Evolutionary conservation across 2,888 invertebrate genomes (phyloP), one percentile per base, ranked within the genome.

Genomic region (Apamea anceps): DNA sequence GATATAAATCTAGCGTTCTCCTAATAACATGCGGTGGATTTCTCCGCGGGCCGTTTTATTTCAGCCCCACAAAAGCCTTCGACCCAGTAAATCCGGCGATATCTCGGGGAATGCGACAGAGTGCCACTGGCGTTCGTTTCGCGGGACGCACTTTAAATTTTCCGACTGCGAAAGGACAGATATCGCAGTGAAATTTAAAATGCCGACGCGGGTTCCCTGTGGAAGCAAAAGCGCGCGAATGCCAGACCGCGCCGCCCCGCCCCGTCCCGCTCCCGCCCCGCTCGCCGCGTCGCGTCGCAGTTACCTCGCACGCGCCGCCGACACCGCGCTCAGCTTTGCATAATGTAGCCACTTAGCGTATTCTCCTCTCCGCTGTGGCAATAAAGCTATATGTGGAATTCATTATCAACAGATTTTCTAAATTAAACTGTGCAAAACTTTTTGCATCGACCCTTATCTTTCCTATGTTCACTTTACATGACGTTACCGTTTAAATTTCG

Each of bases 11-110:
- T 95, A 94, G 93, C 93, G 91, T 93, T 94, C 94, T 93, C 93
- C 94, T 96, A 95, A 95, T 94, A 95, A 95, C 94, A 94, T 94
- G 94, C 95, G 94, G 95, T 93, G 94, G 95, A 95, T 96, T 96
- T 95, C 96, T 96, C 95, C 86, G 94, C 94, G 96, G 96, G 95
- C 95, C 96, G 94, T 95, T 95, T 96, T 95, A 95, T 96, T 96
- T 94, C 93, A 92, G 93, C 91, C 91, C 91, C 95, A 96, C 96
- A 96, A 96, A 32, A 96, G 96, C 95, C 93, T 93, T 91, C 93
- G 94, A 93, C 93, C 95, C 96, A 95, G 94, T 96, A 96, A 96
- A 96, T 96, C 95, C 95, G 91, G 88, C 94, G 95, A 94, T 96
- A 96, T 96, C 96, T 94, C 93, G 94, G 91, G 90, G 92, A 95